Conservation (phyloP, 2,797 vertebrate genomes). For the Okamejei kenojei region DNA sequence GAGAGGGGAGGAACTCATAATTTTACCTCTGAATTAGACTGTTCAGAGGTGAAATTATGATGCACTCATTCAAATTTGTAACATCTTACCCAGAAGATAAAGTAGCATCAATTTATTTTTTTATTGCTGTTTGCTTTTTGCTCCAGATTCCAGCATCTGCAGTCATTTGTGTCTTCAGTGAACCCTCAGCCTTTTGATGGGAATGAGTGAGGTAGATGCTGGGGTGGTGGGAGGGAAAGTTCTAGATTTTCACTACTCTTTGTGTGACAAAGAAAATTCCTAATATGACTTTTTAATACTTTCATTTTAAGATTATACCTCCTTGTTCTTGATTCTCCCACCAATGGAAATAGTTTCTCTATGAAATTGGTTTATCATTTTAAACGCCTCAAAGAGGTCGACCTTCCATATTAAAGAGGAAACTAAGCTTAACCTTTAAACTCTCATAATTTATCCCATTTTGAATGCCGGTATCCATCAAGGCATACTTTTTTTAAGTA, state of each 20-base stretch:
- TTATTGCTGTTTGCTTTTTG: neutral
- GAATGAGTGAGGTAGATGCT: no score
- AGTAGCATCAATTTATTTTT: neutral
- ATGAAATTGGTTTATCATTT: neutral
- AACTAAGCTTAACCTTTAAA: neutral
- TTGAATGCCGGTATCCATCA: neutral
- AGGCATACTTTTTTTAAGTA: neutral
- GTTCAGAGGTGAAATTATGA: neutral
- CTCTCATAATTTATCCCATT: neutral
- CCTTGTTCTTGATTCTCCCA: neutral
- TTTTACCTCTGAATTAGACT: neutral
- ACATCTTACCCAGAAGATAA: neutral
- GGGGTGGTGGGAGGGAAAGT: no score
- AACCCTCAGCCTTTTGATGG: neutral
- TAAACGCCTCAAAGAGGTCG: neutral
- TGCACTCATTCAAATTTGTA: neutral
- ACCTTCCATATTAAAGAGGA: neutral
- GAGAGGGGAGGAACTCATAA: neutral
- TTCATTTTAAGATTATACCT: neutral
- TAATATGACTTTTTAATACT: neutral
- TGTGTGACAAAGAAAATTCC: neutral
- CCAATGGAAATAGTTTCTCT: neutral
- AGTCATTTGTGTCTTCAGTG: neutral
- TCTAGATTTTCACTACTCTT: neutral
- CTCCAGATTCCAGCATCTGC: no score